Evolutionary conservation across 2,113 vertebrate genomes (phyloP).

Genomic region (Cariama cristata): DNA sequence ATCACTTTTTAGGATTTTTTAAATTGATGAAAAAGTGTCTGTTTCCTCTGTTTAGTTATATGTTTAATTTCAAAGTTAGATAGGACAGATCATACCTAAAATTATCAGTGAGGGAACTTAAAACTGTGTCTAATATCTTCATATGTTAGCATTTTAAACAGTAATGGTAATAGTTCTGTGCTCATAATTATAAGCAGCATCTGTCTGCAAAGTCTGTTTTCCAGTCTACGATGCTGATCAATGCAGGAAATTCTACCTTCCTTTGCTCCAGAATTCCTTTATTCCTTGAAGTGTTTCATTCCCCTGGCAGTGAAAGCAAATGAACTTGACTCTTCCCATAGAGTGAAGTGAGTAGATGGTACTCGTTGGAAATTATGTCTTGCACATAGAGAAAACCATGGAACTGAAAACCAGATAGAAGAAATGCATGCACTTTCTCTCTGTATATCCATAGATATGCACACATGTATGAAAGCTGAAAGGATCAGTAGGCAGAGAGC

Average conservation of each 20-base stretch:
- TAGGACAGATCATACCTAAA: neutral
- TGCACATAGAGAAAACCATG: neutral
- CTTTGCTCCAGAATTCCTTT: neutral
- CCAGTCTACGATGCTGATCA: neutral
- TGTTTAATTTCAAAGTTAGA: neutral
- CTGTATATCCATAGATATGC: too few species aligned
- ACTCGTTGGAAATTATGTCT: neutral
- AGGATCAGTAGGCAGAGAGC: neutral
- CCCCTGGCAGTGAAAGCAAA: neutral
- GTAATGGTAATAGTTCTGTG: neutral
- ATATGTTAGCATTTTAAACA: neutral
- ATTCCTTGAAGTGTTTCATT: neutral
- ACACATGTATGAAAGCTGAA: neutral
- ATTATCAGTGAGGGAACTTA: neutral
- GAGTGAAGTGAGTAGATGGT: neutral
- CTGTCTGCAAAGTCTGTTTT: neutral
- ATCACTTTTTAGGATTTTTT: neutral
- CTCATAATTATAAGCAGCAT: neutral
- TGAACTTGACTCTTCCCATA: neutral
- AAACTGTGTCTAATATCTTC: neutral
- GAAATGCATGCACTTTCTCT: rapidly evolving
- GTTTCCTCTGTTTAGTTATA: neutral
- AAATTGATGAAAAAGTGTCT: neutral
- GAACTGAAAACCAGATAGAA: neutral
- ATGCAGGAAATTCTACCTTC: neutral